Conservation (phyloP, 2,888 invertebrate species). For the Vesta saturnalis region DNA sequence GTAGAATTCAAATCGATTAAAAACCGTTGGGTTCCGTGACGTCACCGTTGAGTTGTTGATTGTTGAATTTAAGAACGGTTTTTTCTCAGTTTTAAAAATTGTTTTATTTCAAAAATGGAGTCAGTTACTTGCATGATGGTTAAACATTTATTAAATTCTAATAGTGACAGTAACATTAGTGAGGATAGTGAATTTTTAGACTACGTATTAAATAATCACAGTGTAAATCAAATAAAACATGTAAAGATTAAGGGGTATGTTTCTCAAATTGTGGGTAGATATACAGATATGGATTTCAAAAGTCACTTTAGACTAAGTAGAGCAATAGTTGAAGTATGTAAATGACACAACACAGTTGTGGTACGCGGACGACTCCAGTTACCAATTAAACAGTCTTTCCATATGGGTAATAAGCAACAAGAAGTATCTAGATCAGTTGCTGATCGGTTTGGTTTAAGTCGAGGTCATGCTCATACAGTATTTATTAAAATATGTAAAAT, state of each 20-base stretch:
- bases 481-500: constrained; percentile 5
- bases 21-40: not conserved
- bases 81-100: not conserved
- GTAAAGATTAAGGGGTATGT: not conserved
- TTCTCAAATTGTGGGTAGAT: not conserved
- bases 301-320: not conserved
- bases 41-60: not conserved
- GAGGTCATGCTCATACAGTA: not conserved
- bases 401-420: too few species aligned
- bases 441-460: not conserved
- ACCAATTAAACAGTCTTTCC: too few species aligned
- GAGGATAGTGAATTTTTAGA: not conserved
- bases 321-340: too few species aligned
- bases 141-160: constrained; percentile 3
- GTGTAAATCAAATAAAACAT: constrained; percentile 3
- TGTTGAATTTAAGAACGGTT: not conserved
- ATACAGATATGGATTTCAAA: constrained; percentile 3
- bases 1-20: not conserved
- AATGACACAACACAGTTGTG: too few species aligned
- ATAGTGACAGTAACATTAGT: not conserved
- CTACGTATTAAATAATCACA: not conserved
- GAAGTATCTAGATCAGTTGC: too few species aligned
- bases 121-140: not conserved
- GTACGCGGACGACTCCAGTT: too few species aligned
- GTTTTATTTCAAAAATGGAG: constrained; percentile 1